Evolutionary conservation across 2,113 vertebrate genomes (phyloP), one percentile per base, ranked within the genome.

Genomic region (Campylomormyrus tamandua): DNA sequence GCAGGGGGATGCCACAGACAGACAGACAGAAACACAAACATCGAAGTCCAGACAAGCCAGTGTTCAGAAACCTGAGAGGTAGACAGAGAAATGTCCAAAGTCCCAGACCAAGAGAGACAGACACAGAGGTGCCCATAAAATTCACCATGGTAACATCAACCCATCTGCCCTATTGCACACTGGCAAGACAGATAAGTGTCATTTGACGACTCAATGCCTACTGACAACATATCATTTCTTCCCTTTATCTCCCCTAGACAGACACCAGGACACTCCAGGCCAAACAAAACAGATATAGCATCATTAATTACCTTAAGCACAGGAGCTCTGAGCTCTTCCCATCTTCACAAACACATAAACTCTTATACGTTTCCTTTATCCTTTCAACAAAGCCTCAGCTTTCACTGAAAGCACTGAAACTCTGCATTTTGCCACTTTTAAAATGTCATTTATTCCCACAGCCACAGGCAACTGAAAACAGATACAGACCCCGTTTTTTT

Each of bases 281-380:
- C 42, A 8, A 46, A 80, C 70, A 19, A 39, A 15, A 62, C 62
- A 66, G 70, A 39, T 42, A 42, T 11, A 70, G 10, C 15, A 3
- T 42, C 31, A 80, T 80, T 80, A 80, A 42, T 80, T 80, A 80
- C 74, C 74, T 80, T 80, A 42, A 80, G 15, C 70, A 77, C 70
- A 7, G 70, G 15, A 39, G 70, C 17, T 19, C 35, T 77, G 35
- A 77, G 35, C 35, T 80, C 19, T 80, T 42, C 74, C 35, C 35
- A 39, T 42, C 74, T 39, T 39, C 39, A 84, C 45, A 45, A n/a
- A 49, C 90, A 92, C 77, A 93, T 93, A 90, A 95, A 94, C 94
- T 89, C 93, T 21, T 49, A 62, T 42, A 66, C 0, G 21, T 17
- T 66, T 62, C 19, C 53, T 88, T 45, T 88, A 42, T 62, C 31